phyloP scores from a whole-genome alignment of 2,888 invertebrate species.

The Drosophila putrida region DNA sequence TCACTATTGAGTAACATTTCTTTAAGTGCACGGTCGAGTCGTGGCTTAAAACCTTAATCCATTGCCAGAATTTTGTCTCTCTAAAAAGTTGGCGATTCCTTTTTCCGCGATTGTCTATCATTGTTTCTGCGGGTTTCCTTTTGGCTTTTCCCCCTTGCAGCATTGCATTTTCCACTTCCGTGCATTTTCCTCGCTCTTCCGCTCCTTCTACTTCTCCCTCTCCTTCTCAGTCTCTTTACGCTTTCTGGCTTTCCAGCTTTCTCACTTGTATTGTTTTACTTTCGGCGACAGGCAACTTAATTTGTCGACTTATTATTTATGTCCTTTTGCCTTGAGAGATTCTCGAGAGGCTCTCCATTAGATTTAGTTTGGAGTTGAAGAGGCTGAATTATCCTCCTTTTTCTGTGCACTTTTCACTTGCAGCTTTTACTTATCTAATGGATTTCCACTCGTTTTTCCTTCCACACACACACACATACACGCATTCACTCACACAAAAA shows the following conservation, averaged over 20 bases:
- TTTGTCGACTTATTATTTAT: slow-evolving; percentile 75
- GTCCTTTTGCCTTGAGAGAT: slow-evolving; percentile 15
- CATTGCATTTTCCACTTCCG: slow-evolving; percentile 48
- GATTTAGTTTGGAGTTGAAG: slow-evolving; percentile 11
- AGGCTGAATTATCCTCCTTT: neutral
- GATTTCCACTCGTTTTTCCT: slow-evolving; percentile 8
- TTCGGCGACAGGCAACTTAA: slow-evolving; percentile 56
- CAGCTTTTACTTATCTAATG: slow-evolving; percentile 17
- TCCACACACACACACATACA: too few species aligned
- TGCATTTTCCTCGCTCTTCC: slow-evolving; percentile 17
- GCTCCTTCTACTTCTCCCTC: neutral
- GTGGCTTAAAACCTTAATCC: slow-evolving; percentile 43
- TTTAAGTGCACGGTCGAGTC: neutral
- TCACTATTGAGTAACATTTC: too few species aligned
- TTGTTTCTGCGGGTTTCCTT: slow-evolving; percentile 48
- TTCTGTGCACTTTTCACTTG: slow-evolving; percentile 1
- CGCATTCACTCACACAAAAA: neutral
- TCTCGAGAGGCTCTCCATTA: slow-evolving; percentile 27
- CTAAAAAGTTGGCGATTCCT: slow-evolving; percentile 41
- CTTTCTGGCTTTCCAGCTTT: neutral
- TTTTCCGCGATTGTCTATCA: slow-evolving; percentile 40
- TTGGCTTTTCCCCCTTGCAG: slow-evolving; percentile 8
- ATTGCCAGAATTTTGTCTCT: slow-evolving; percentile 42
- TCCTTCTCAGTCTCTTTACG: neutral
- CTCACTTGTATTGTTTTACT: slow-evolving; percentile 40